Conservation (phyloP, 2,113 vertebrate species). For the Mesembrinibis cayennensis region DNA sequence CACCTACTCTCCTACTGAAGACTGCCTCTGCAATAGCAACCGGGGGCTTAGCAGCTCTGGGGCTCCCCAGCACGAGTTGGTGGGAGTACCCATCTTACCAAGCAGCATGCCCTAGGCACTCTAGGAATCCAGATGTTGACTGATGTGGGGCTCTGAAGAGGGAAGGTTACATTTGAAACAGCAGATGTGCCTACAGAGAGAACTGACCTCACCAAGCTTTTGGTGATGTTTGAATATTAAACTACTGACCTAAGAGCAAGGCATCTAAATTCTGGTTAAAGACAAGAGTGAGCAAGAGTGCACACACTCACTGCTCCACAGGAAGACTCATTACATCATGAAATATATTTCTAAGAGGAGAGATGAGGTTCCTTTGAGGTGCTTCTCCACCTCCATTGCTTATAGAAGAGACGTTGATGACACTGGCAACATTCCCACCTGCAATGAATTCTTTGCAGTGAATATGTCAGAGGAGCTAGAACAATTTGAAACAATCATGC, state of each 20-base stretch:
- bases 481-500: background rate
- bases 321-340: background rate
- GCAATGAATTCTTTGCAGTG: background rate
- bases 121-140: background rate
- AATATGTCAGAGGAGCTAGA: background rate
- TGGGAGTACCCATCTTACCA: background rate
- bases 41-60: background rate
- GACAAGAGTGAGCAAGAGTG: background rate
- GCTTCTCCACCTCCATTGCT: background rate
- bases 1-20: no score
- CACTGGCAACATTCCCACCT: background rate
- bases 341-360: background rate
- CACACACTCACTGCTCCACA: background rate
- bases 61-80: rapidly evolving
- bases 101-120: background rate
- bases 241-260: background rate
- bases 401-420: background rate
- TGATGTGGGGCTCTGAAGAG: background rate
- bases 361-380: background rate
- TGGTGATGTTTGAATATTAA: background rate
- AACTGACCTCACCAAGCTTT: background rate
- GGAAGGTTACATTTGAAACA: background rate
- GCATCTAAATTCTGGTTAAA: background rate
- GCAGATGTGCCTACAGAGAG: background rate
- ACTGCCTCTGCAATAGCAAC: background rate